These are phyloP conservation scores for Hirudo medicinalis DNA, from an alignment of 1,140 invertebrate genomes.

Conservation along the genomic window DNA sequence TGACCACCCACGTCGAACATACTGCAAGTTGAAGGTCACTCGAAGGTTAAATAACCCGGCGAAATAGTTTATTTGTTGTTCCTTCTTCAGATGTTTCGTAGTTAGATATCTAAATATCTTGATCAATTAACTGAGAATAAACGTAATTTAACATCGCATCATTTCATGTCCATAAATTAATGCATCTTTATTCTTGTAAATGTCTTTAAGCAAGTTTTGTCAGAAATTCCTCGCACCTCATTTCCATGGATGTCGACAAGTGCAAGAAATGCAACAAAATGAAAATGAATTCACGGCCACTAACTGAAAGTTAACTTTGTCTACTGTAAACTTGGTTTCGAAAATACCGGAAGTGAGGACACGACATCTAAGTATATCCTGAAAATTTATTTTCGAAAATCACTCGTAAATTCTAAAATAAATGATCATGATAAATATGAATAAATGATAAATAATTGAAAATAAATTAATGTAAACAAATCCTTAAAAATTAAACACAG, in stretches of 20 bases:
- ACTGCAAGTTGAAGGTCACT: slow-evolving; percentile 44
- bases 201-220: too few relatives aligned
- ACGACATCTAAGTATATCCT: slow-evolving; percentile 68
- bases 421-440: neutral
- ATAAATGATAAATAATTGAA: too few relatives aligned
- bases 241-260: too few relatives aligned
- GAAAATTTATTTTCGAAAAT: slow-evolving; percentile 20
- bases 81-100: too few relatives aligned
- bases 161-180: too few relatives aligned
- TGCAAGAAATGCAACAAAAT: neutral
- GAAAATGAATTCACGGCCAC: slow-evolving; percentile 4
- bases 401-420: neutral
- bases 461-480: neutral
- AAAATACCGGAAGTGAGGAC: slow-evolving; percentile 99
- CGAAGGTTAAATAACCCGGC: too few relatives aligned
- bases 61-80: too few relatives aligned
- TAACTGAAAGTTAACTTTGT: slow-evolving; percentile 99
- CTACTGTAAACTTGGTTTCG: slow-evolving; percentile 97
- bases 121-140: too few relatives aligned
- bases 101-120: too few relatives aligned
- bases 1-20: slow-evolving; percentile 99
- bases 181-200: too few relatives aligned
- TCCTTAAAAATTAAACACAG: neutral
- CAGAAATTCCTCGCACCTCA: too few relatives aligned
- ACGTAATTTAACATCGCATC: too few relatives aligned